These are phyloP conservation scores for Aselliscus stoliczkanus DNA, from an alignment of 2,797 vertebrate species.

Conservation along the genomic window DNA sequence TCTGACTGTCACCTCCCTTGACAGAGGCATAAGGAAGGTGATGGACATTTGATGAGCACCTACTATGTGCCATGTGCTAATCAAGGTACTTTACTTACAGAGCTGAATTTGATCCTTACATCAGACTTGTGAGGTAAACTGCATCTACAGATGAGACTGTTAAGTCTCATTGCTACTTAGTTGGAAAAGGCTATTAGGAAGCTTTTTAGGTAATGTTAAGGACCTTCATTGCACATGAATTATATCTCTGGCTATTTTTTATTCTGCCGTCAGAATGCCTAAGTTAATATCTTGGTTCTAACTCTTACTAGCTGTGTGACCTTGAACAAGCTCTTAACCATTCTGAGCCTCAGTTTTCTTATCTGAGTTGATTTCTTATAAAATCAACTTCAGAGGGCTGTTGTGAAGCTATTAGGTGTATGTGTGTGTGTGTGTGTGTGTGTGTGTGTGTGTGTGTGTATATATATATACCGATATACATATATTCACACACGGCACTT, in stretches of 20 bases:
- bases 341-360: neutral
- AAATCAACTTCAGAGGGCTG: neutral
- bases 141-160: neutral
- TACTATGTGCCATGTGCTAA: rapidly evolving
- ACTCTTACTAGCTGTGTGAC: neutral
- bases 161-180: neutral
- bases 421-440: neutral
- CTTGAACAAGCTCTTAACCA: neutral
- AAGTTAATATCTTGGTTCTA: neutral
- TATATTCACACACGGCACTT: too few relatives aligned
- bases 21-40: neutral
- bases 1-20: neutral
- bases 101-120: neutral
- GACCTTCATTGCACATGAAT: neutral
- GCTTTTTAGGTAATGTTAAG: neutral
- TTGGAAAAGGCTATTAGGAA: neutral
- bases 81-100: neutral
- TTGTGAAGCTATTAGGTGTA: neutral
- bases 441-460: neutral
- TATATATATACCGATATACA: too few relatives aligned
- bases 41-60: neutral
- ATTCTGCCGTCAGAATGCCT: neutral
- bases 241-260: neutral
- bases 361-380: too few relatives aligned
- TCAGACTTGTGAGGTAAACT: neutral